Conservation (phyloP, 1,140 invertebrate genomes). For the Phthorimaea operculella region DNA sequence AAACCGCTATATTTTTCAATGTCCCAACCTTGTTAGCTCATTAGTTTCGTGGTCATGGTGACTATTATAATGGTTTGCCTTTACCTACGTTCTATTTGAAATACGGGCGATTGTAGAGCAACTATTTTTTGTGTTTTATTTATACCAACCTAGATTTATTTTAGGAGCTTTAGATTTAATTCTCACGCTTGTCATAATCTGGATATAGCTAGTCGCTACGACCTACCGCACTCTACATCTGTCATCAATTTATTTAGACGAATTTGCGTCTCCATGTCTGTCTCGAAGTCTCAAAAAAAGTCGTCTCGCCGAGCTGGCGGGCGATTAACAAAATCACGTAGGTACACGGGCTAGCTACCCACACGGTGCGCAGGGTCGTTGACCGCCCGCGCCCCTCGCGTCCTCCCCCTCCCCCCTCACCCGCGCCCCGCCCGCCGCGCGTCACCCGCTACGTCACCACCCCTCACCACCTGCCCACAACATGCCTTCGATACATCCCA, state of each 20-base stretch:
- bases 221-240: too few relatives aligned
- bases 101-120: too few relatives aligned
- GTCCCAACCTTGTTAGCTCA: background rate
- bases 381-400: conserved; percentile 14
- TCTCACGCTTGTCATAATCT: too few relatives aligned
- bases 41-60: too few relatives aligned
- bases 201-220: too few relatives aligned
- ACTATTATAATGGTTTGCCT: too few relatives aligned
- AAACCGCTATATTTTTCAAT: background rate
- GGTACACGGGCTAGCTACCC: background rate
- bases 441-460: background rate
- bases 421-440: background rate
- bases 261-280: background rate
- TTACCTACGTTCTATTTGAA: too few relatives aligned
- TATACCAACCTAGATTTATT: too few relatives aligned
- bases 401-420: background rate
- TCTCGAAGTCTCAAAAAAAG: background rate
- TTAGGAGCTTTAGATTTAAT: too few relatives aligned
- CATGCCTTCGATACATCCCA: background rate
- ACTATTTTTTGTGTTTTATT: too few relatives aligned
- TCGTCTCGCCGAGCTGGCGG: background rate
- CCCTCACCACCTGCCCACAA: background rate
- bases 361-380: conserved; percentile 16
- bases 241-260: too few relatives aligned
- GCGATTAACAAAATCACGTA: conserved; percentile 1